Percentiles rank a stretch among this genome's conserved stretches.
phyloP scores from a whole-genome alignment of 2,888 invertebrate species.

The Microctonus brassicae region DNA sequence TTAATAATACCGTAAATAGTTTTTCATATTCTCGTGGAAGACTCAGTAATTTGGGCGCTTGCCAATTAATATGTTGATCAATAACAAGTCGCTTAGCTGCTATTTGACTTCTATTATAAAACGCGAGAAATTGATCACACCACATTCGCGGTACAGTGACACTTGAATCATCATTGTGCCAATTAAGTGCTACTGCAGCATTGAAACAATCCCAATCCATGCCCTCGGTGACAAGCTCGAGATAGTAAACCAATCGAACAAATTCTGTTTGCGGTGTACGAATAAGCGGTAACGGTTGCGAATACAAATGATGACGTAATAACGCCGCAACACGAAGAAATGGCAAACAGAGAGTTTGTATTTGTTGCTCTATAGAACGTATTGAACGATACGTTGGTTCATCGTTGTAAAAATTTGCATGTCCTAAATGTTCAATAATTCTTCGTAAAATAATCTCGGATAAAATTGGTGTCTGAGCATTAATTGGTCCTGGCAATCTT shows the following conservation, averaged over 20 bases:
- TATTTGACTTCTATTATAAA: conserved; percentile 72
- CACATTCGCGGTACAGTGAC: conserved; percentile 75
- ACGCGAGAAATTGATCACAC: conserved; percentile 78
- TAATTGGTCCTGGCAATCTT: conserved; percentile 15
- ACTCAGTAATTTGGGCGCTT: conserved; percentile 84
- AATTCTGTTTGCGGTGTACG: conserved; percentile 79
- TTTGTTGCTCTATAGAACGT: conserved; percentile 64
- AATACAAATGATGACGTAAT: conserved; percentile 86
- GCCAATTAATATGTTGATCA: conserved; percentile 84
- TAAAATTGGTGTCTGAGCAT: conserved; percentile 46
- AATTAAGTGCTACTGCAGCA: conserved; percentile 76
- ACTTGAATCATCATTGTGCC: conserved; percentile 70
- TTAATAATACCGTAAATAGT: conserved; percentile 79
- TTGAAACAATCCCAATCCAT: conserved; percentile 79
- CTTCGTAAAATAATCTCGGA: conserved; percentile 56
- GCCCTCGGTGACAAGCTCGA: conserved; percentile 80
- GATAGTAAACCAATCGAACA: conserved; percentile 81
- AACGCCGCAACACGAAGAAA: conserved; percentile 88
- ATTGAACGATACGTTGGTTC: conserved; percentile 28
- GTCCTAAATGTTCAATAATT: conserved; percentile 58
- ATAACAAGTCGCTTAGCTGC: conserved; percentile 79
- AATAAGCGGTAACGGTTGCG: conserved; percentile 80
- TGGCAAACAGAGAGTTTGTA: conserved; percentile 86
- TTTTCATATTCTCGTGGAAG: conserved; percentile 93
- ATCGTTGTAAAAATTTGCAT: conserved; percentile 56